Percentiles rank a stretch among this genome's conserved stretches.
Conservation (phyloP, 2,797 vertebrate genomes). For the Enteromius unitaeniatus region DNA sequence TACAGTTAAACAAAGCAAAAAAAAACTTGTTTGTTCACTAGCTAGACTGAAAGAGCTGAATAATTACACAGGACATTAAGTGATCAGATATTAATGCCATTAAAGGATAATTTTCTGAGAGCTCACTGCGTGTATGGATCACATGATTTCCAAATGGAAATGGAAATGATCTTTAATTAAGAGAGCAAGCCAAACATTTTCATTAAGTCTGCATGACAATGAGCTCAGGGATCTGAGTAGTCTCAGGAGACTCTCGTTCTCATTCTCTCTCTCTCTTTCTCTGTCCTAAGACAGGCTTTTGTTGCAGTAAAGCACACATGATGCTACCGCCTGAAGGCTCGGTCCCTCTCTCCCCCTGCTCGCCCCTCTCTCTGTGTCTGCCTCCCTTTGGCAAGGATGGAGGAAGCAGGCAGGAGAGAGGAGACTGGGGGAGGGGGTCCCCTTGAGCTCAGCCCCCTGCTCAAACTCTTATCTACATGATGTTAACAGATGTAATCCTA, state of each 20-base stretch:
- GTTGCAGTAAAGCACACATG: slow-evolving; percentile 53
- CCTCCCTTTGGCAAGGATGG: slow-evolving; percentile 49
- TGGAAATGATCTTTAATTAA: slow-evolving; percentile 70
- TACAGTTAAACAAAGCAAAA: slow-evolving; percentile 19
- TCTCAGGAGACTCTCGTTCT: slow-evolving; percentile 60
- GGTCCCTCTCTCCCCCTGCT: slow-evolving; percentile 42
- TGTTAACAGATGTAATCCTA: slow-evolving; percentile 70
- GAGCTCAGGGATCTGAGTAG: slow-evolving; percentile 60
- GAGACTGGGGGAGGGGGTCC: slow-evolving; percentile 33
- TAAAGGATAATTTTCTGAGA: slow-evolving; percentile 56
- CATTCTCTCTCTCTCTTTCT: slow-evolving; percentile 44
- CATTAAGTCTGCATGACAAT: slow-evolving; percentile 67
- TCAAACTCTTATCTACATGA: slow-evolving; percentile 63
- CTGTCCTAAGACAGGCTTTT: slow-evolving; percentile 56
- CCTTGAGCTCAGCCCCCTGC: slow-evolving; percentile 51
- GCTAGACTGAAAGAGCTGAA: slow-evolving; percentile 40
- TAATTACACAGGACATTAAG: slow-evolving; percentile 58
- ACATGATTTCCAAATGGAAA: slow-evolving; percentile 62
- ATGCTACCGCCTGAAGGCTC: slow-evolving; percentile 63
- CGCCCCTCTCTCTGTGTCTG: slow-evolving; percentile 27
- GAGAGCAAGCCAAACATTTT: slow-evolving; percentile 69
- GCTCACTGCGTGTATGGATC: slow-evolving; percentile 52
- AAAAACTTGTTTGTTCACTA: slow-evolving; percentile 41
- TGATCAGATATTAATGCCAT: slow-evolving; percentile 52
- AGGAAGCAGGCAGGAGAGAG: slow-evolving; percentile 24